phyloP scores from a whole-genome alignment of 2,888 invertebrate species.

The Dicroscelio sp. region DNA sequence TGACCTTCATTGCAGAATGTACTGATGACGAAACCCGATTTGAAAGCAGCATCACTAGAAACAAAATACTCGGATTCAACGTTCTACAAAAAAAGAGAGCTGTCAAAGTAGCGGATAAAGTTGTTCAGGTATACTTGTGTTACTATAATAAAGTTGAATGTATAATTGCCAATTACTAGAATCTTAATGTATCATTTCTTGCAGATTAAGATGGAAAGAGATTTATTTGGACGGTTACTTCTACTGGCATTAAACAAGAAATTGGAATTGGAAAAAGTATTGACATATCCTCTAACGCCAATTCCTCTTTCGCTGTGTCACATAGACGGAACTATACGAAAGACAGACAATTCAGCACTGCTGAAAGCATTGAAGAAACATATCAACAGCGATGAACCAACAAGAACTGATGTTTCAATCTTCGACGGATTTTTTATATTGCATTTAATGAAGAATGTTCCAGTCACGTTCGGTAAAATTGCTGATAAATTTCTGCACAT shows the following conservation, averaged over 20 bases:
- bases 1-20: constrained; percentile 58
- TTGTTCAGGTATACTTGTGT: constrained; percentile 47
- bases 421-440: constrained; percentile 85
- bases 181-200: background rate
- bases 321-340: constrained; percentile 64
- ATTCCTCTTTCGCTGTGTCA: constrained; percentile 81
- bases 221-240: constrained; percentile 76
- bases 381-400: constrained; percentile 85
- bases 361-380: constrained; percentile 84
- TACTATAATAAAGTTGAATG: too few relatives aligned
- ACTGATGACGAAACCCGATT: constrained; percentile 45
- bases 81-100: constrained; percentile 32
- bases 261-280: constrained; percentile 81
- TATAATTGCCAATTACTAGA: too few relatives aligned
- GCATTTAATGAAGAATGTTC: constrained; percentile 72
- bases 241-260: constrained; percentile 68
- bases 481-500: constrained; percentile 86
- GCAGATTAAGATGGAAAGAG: constrained; percentile 60
- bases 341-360: background rate
- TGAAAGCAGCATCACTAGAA: constrained; percentile 32
- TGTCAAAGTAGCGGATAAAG: constrained; percentile 22
- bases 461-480: constrained; percentile 87
- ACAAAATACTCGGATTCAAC: constrained; percentile 53
- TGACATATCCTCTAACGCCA: constrained; percentile 84
- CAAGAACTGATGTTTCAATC: constrained; percentile 68